Conservation (phyloP, 2,797 vertebrate genomes). For the Falco concolor region DNA sequence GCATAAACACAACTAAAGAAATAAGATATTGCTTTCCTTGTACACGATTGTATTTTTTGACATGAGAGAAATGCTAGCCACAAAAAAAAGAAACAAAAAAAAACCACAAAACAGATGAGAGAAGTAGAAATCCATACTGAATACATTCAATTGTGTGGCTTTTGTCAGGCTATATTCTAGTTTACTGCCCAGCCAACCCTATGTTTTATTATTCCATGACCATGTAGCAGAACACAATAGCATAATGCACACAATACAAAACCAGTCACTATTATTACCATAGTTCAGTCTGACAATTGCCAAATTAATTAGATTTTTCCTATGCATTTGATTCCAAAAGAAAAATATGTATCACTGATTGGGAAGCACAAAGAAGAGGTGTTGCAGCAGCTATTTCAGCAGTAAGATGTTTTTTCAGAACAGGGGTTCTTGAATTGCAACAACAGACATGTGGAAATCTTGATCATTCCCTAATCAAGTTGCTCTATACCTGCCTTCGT, state of each 20-base stretch:
- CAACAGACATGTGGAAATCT: neutral
- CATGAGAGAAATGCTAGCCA: neutral
- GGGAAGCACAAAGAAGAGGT: neutral
- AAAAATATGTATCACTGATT: accelerated
- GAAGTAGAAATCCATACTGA: neutral
- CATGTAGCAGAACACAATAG: neutral
- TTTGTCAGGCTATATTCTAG: neutral
- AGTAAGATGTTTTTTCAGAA: neutral
- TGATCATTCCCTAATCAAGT: neutral
- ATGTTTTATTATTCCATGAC: neutral
- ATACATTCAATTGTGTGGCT: neutral
- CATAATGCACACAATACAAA: neutral
- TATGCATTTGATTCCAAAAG: neutral
- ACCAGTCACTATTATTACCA: neutral
- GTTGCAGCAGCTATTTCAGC: neutral
- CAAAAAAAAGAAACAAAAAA: neutral
- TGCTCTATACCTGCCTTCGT: neutral
- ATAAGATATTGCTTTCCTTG: neutral
- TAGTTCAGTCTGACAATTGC: neutral
- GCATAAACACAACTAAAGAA: neutral
- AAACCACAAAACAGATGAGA: neutral
- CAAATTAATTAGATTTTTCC: neutral
- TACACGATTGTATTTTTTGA: neutral
- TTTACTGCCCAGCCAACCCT: neutral
- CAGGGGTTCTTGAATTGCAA: neutral